These are phyloP conservation scores for Nipponia nippon DNA, from an alignment of 2,113 vertebrate genomes.

Conservation along the genomic window DNA sequence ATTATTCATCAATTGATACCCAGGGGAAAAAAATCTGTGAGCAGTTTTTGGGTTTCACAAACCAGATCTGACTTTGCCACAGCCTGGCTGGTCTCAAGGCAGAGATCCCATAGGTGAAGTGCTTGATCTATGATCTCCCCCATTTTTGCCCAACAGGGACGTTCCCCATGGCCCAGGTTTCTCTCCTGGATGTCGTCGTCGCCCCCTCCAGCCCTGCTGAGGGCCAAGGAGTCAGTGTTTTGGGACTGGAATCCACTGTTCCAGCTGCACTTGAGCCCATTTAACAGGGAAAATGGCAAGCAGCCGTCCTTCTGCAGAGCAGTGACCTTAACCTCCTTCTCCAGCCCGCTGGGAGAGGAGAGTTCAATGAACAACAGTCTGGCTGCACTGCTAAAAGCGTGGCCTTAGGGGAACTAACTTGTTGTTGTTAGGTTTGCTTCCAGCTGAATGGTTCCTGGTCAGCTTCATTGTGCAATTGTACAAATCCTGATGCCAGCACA, in stretches of 20 bases:
- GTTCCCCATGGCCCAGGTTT: neutral
- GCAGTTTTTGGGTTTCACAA: neutral
- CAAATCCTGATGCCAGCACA: constrained; percentile 18
- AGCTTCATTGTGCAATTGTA: constrained; percentile 10
- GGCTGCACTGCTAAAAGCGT: constrained; percentile 12
- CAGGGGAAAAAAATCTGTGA: neutral
- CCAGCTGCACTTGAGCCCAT: neutral
- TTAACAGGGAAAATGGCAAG: neutral
- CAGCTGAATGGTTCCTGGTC: neutral
- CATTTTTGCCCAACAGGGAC: neutral
- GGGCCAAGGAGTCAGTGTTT: neutral
- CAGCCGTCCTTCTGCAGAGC: neutral
- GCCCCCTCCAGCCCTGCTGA: neutral
- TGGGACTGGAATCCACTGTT: neutral
- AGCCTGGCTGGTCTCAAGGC: neutral
- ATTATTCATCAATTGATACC: neutral
- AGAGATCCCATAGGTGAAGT: neutral
- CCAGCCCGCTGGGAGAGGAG: neutral
- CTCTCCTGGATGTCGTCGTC: neutral
- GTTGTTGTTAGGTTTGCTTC: constrained; percentile 41
- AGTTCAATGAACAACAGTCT: neutral
- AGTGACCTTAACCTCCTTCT: constrained; percentile 36
- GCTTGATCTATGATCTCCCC: neutral
- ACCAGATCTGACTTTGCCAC: neutral
- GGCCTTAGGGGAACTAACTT: constrained; percentile 11